phyloP scores from a whole-genome alignment of 53 echinoderm and acorn worm species.

The Apostichopus leukothele region DNA sequence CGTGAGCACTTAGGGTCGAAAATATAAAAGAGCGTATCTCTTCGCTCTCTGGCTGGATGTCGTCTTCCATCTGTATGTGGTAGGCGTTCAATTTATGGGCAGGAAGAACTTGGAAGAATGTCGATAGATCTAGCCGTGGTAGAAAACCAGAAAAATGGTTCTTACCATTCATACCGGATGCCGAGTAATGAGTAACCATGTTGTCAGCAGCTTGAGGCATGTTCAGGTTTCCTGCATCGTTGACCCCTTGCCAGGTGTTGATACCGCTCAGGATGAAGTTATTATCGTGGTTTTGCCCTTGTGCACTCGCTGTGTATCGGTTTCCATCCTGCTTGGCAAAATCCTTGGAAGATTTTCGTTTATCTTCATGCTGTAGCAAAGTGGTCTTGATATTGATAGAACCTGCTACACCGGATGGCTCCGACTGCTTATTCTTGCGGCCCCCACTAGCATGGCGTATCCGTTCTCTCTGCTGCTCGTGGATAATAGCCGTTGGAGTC shows the following conservation, averaged over 20 bases:
- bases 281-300: not conserved
- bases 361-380: constrained; percentile 11
- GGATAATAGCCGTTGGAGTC: constrained; percentile 42
- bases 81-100: constrained; percentile 94
- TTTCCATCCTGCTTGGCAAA: constrained; percentile 11
- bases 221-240: constrained; percentile 38
- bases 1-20: constrained; percentile 75
- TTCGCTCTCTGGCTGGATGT: constrained; percentile 80
- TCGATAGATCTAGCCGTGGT: constrained; percentile 90
- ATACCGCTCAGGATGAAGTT: constrained; percentile 40
- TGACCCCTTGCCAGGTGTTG: constrained; percentile 47
- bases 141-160: constrained; percentile 66
- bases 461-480: constrained; percentile 44
- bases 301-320: not conserved
- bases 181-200: constrained; percentile 20
- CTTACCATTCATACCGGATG: constrained; percentile 39
- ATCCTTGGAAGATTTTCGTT: constrained; percentile 14
- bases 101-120: constrained; percentile 89
- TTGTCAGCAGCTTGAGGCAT: constrained; percentile 23
- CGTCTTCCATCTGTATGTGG: constrained; percentile 98
- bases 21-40: constrained; percentile 95
- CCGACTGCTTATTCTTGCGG: constrained; percentile 27
- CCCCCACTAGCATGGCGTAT: constrained; percentile 47
- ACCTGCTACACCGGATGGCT: not conserved
- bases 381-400: not conserved